These are phyloP conservation scores for Dinothrombium tinctorium DNA, from an alignment of 1,140 invertebrate genomes.

Conservation along the genomic window DNA sequence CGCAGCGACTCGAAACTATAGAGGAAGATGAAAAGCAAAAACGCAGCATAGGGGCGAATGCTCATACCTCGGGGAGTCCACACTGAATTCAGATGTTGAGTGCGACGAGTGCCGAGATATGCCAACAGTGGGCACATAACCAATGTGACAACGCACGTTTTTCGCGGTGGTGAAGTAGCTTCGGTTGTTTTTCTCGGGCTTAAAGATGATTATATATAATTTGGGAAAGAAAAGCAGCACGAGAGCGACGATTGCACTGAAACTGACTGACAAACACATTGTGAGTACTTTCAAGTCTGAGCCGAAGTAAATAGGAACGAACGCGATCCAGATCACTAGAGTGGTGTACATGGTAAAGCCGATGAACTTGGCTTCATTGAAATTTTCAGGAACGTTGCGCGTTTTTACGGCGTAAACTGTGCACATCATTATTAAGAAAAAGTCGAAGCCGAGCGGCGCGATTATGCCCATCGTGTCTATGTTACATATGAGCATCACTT, in stretches of 20 bases:
- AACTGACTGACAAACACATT: constrained; percentile 38
- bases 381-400: constrained; percentile 62
- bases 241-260: constrained; percentile 48
- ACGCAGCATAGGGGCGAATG: neutral
- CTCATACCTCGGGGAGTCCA: constrained; percentile 17
- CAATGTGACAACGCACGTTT: constrained; percentile 52
- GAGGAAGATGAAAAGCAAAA: neutral
- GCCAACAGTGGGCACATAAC: constrained; percentile 17
- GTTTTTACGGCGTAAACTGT: constrained; percentile 65
- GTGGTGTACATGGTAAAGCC: constrained; percentile 70
- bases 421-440: constrained; percentile 48
- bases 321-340: constrained; percentile 67
- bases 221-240: constrained; percentile 52
- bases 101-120: constrained; percentile 17
- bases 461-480: constrained; percentile 32
- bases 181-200: constrained; percentile 50
- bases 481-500: constrained; percentile 36
- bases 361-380: constrained; percentile 61
- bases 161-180: constrained; percentile 51
- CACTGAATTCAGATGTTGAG: constrained; percentile 16
- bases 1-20: neutral
- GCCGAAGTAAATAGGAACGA: constrained; percentile 57
- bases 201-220: constrained; percentile 46
- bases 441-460: constrained; percentile 49
- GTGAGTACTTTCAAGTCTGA: constrained; percentile 42